phyloP scores from a whole-genome alignment of 2,113 vertebrate species.

The Octodon degus region DNA sequence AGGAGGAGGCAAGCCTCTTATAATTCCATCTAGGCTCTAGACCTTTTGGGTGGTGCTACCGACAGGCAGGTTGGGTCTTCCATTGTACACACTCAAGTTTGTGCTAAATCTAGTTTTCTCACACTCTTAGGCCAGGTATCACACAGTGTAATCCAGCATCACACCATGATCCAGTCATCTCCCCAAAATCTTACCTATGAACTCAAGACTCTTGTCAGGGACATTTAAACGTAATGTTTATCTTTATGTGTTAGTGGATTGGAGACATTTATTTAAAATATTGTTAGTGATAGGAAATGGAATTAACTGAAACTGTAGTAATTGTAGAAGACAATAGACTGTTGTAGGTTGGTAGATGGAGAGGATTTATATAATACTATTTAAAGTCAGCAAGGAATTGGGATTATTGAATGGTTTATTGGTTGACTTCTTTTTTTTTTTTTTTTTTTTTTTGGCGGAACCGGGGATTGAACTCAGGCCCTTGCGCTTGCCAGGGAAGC shows the following conservation, averaged over 20 bases:
- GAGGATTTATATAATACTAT: slow-evolving; percentile 60
- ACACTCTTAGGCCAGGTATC: not conserved
- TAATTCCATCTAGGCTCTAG: not conserved
- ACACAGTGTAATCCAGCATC: not conserved
- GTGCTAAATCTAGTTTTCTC: not conserved
- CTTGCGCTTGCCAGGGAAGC: no score
- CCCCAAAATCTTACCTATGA: not conserved
- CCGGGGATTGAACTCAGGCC: no score
- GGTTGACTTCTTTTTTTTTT: not conserved
- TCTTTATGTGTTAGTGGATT: slow-evolving; percentile 42
- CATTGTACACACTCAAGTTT: not conserved
- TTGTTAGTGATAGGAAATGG: slow-evolving; percentile 25
- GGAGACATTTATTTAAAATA: slow-evolving; percentile 48
- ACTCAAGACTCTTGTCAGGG: not conserved
- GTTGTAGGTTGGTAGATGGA: not conserved
- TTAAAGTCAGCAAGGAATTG: slow-evolving; percentile 61
- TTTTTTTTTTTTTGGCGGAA: no score
- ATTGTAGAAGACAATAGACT: slow-evolving; percentile 23
- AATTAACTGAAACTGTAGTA: not conserved
- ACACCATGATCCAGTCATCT: not conserved
- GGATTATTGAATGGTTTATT: slow-evolving; percentile 49
- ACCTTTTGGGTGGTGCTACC: not conserved
- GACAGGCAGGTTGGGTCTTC: not conserved
- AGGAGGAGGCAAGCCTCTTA: not conserved
- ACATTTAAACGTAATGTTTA: not conserved